These are phyloP conservation scores for Pandemis corylana DNA, from an alignment of 2,888 invertebrate genomes.

Conservation along the genomic window DNA sequence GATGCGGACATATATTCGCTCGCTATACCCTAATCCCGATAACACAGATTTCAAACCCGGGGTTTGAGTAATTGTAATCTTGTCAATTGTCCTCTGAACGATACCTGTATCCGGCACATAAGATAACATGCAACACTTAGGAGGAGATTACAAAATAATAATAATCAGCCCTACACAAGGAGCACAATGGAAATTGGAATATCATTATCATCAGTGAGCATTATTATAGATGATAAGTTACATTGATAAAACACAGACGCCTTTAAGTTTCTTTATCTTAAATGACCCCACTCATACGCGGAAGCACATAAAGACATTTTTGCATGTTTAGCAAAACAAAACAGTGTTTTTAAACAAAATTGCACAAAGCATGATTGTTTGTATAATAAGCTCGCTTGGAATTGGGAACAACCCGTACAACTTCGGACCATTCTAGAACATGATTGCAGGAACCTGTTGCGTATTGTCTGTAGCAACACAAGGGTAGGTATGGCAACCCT, in stretches of 20 bases:
- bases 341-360: neutral
- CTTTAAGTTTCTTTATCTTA: neutral
- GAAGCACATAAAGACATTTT: neutral
- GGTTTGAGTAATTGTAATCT: too few relatives aligned
- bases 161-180: neutral
- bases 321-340: slow-evolving; percentile 3
- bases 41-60: too few relatives aligned
- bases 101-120: too few relatives aligned
- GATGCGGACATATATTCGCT: too few relatives aligned
- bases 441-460: too few relatives aligned
- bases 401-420: neutral
- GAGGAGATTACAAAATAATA: neutral
- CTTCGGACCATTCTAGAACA: too few relatives aligned
- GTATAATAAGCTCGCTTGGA: neutral
- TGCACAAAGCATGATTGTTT: neutral
- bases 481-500: too few relatives aligned
- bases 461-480: too few relatives aligned
- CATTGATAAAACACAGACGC: neutral
- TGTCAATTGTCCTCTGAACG: too few relatives aligned
- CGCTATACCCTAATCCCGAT: too few relatives aligned
- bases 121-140: neutral
- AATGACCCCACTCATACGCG: neutral
- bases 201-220: neutral
- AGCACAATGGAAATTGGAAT: neutral
- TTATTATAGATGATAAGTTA: neutral